Base-by-base conservation (phyloP, 2,888 invertebrate species). In the Thera britannica region DNA sequence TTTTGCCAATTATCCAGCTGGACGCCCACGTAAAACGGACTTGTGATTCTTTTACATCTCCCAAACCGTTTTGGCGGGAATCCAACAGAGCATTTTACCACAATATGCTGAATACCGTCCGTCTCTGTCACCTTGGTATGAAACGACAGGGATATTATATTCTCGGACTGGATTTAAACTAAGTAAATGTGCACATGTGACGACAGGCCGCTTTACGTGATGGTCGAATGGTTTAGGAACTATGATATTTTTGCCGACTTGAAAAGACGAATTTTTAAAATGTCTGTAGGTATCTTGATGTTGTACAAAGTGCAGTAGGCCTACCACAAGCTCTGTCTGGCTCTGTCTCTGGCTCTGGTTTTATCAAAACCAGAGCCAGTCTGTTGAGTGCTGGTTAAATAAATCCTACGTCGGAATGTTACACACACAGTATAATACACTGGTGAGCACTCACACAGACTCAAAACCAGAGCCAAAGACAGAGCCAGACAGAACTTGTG, bases 1-100 rank as follows among this genome's bases (percentile, higher is more conserved):
- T 75, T 72, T 67, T 61, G 71, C 69, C 71, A 68, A 75, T 73
- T 68, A 72, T 70, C 68, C 70, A 68, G 68, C 61, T 65, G 63
- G 48, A 48, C 71, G 67, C 67, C 70, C 65, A 71, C 73, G 66
- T 69, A 59, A 68, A 54, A 57, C 67, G 46, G 67, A 62, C 68
- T 60, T 67, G 67, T 68, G 65, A 49, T 69, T 68, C 73, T 70
- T 72, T 69, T 64, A 55, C 63, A 58, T 67, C 67, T 59, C 58
- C 61, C 57, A 46, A 71, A 67, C 68, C 68, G 71, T 70, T 72
- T 72, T 75, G 74, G 73, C 74, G 73, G 61, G 57, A 69, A 56
- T 73, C 74, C 74, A 75, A 68, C 59, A 46, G 48, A 54, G 62
- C 62, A 52, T 70, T 70, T 70, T 67, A 59, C 65, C 70, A 74